Conservation (phyloP, 2,113 vertebrate species). For the Microcebus ravelobensis region DNA sequence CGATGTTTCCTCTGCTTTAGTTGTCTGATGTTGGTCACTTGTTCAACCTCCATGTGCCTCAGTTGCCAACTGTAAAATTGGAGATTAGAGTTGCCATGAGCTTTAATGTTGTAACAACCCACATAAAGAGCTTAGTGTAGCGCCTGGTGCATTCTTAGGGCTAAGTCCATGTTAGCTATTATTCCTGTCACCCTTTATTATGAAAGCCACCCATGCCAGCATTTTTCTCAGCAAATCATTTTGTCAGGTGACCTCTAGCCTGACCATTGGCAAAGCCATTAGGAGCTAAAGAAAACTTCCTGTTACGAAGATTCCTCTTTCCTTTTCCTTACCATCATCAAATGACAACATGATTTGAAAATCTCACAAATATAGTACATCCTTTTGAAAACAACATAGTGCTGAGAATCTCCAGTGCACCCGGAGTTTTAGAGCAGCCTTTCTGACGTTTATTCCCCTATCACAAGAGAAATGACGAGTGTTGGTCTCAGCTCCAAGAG, state of each 20-base stretch:
- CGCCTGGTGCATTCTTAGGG: fast-evolving
- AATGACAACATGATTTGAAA: background rate
- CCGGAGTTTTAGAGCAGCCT: background rate
- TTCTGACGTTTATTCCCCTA: background rate
- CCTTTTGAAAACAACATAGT: background rate
- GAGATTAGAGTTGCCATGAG: background rate
- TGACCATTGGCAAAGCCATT: background rate
- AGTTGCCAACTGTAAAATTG: background rate
- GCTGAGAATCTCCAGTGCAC: background rate
- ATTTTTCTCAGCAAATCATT: background rate
- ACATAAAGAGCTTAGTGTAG: no score
- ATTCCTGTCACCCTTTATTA: background rate
- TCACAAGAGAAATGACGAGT: background rate
- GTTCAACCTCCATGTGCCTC: background rate
- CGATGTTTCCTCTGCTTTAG: background rate
- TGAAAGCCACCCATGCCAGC: background rate
- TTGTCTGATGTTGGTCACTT: background rate
- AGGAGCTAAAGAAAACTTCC: conserved; percentile 8
- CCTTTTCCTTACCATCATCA: background rate
- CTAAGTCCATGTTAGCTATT: background rate
- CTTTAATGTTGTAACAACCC: background rate
- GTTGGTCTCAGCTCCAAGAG: background rate
- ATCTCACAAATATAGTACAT: background rate
- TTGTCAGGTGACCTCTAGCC: background rate
- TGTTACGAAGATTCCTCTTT: background rate